Evolutionary conservation across 1,140 invertebrate species (phyloP).

Genomic region (Saccostrea echinata): DNA sequence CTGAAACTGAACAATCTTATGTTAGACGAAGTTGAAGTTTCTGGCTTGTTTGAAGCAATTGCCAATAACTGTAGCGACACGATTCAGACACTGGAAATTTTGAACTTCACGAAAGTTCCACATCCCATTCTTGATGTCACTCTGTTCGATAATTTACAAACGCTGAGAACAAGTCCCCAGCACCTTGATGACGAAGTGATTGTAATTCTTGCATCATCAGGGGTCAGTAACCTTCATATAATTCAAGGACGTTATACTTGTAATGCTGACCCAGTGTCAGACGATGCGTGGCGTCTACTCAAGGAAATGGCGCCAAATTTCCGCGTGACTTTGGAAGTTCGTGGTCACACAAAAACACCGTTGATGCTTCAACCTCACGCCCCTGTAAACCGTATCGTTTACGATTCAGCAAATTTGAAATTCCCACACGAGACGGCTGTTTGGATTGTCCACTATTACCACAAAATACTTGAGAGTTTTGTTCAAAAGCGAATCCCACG

Average conservation of each 20-base stretch:
- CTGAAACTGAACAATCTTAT: constrained; percentile 89
- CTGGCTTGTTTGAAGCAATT: constrained; percentile 87
- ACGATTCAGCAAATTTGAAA: constrained; percentile 67
- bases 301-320: constrained; percentile 69
- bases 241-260: constrained; percentile 87
- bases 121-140: constrained; percentile 88
- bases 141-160: constrained; percentile 88
- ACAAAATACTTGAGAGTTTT: constrained; percentile 68
- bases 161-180: constrained; percentile 89
- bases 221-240: constrained; percentile 87
- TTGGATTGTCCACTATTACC: constrained; percentile 70
- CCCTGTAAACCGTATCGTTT: constrained; percentile 71
- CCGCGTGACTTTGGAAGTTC: constrained; percentile 66
- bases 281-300: constrained; percentile 70
- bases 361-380: constrained; percentile 72
- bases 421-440: constrained; percentile 61
- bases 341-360: constrained; percentile 63
- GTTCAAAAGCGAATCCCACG: constrained; percentile 85
- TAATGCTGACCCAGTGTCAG: constrained; percentile 59
- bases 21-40: constrained; percentile 83
- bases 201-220: constrained; percentile 77
- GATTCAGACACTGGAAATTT: constrained; percentile 85
- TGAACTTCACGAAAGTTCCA: constrained; percentile 88
- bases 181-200: constrained; percentile 90
- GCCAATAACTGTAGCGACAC: constrained; percentile 83